Evolutionary conservation across 1,140 invertebrate species (phyloP).

Genomic region (Leptopilina clavipes): DNA sequence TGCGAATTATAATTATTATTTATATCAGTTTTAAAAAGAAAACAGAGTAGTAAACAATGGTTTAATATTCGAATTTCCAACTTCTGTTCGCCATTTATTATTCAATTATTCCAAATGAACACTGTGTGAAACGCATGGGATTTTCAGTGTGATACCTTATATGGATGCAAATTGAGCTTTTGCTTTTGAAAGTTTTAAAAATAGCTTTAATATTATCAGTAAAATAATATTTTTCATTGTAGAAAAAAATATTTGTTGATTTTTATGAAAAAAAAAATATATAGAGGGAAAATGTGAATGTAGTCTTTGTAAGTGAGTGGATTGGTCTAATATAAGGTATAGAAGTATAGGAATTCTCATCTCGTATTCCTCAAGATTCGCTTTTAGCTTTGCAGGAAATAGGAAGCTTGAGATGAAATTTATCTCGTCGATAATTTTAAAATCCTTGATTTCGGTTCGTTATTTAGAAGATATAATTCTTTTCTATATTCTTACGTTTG

Average conservation of each 20-base stretch:
- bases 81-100: not conserved
- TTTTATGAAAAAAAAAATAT: too few species aligned
- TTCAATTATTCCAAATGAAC: slow-evolving; percentile 20
- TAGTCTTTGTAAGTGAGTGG: not conserved
- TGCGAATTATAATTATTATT: not conserved
- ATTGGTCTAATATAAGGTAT: not conserved
- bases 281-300: not conserved
- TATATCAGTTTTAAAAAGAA: not conserved
- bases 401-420: not conserved
- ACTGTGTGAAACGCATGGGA: not conserved
- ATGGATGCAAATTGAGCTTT: slow-evolving; percentile 11
- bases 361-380: slow-evolving; percentile 15
- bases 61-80: not conserved
- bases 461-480: not conserved
- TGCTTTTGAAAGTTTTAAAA: not conserved
- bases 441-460: slow-evolving; percentile 2
- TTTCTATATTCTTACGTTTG: not conserved
- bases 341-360: slow-evolving; percentile 5
- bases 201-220: not conserved
- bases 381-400: slow-evolving; percentile 1
- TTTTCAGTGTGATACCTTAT: not conserved
- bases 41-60: not conserved
- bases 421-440: not conserved
- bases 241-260: too few species aligned
- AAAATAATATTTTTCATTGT: not conserved